Percentiles rank a stretch among this genome's conserved stretches.
phyloP scores from a whole-genome alignment of 2,113 vertebrate species.

The human (Homo sapiens) region GRCh38 chr1:202469501-202470000 shows the following conservation, averaged over 20 bases:
- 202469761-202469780: neutral
- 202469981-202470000: neutral
- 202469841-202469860: neutral
- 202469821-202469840: neutral
- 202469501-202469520: neutral
- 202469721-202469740: neutral
- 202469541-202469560: neutral
- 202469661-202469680: neutral
- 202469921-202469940: neutral
- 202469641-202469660: neutral
- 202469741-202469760: neutral
- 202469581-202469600: neutral
- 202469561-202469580: neutral
- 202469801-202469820: neutral
- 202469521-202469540: neutral
- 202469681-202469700: neutral
- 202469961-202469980: neutral
- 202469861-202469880: neutral
- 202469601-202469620: neutral
- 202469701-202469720: neutral
- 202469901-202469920: neutral
- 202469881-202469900: neutral
- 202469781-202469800: neutral
- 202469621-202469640: neutral
- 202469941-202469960: neutral